phyloP scores from a whole-genome alignment of 2,113 vertebrate genomes.

The Ariopsis seemanni region DNA sequence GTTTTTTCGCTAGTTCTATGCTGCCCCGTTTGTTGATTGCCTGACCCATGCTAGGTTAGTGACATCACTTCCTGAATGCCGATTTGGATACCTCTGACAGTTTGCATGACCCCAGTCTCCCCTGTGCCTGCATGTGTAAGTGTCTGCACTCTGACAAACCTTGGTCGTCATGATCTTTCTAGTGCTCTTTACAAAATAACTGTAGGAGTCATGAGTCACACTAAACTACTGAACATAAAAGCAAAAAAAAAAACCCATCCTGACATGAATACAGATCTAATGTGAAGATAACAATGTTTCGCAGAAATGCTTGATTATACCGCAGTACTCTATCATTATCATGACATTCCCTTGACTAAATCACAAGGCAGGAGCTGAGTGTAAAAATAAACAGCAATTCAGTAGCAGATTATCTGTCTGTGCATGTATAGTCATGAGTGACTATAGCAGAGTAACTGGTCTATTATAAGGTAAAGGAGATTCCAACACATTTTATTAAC shows the following conservation, averaged over 20 bases:
- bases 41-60: too few relatives aligned
- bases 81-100: too few relatives aligned
- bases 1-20: too few relatives aligned
- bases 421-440: not conserved
- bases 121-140: too few relatives aligned
- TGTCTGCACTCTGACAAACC: not conserved
- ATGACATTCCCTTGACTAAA: not conserved
- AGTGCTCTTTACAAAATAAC: not conserved
- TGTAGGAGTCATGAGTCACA: not conserved
- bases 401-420: not conserved
- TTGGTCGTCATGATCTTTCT: too few relatives aligned
- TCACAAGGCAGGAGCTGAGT: not conserved
- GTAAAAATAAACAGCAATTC: not conserved
- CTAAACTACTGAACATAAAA: not conserved
- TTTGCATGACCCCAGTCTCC: too few relatives aligned
- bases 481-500: not conserved
- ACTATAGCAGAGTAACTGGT: not conserved
- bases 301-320: not conserved
- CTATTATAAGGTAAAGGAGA: not conserved
- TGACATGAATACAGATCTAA: not conserved
- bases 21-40: too few relatives aligned
- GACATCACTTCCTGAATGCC: too few relatives aligned
- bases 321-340: not conserved
- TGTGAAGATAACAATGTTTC: not conserved
- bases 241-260: not conserved